Conservation (phyloP, 2,113 vertebrate genomes). For the Salminus brasiliensis region DNA sequence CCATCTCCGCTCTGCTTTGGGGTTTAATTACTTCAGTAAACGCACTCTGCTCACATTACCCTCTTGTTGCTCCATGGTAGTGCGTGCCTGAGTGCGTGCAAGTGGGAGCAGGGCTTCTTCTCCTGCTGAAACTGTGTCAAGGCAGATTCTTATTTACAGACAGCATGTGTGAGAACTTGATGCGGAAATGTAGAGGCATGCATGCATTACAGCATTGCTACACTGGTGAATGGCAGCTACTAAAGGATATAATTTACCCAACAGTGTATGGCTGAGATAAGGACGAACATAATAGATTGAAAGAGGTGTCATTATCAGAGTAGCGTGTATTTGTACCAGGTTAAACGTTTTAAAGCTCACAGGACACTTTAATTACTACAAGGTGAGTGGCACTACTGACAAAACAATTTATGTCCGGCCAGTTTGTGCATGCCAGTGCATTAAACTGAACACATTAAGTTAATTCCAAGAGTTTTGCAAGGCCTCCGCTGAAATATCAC, state of each 20-base stretch:
- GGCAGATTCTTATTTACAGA: slow-evolving; percentile 5
- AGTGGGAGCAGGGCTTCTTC: slow-evolving; percentile 10
- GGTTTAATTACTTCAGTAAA: slow-evolving; percentile 56
- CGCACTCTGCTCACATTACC: slow-evolving; percentile 46
- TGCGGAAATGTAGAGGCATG: slow-evolving; percentile 13
- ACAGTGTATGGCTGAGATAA: background rate
- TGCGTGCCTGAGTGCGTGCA: slow-evolving; percentile 15
- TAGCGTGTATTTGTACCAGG: background rate
- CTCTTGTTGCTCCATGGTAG: slow-evolving; percentile 46
- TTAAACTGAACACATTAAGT: slow-evolving; percentile 25
- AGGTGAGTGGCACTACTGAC: background rate
- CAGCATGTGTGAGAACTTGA: background rate
- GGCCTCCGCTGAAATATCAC: slow-evolving; percentile 41
- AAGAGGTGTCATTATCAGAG: background rate
- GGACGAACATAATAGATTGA: background rate
- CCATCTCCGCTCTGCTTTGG: slow-evolving; percentile 59
- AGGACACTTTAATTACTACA: background rate
- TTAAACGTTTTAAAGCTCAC: background rate
- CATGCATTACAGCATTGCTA: background rate
- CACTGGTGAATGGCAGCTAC: background rate
- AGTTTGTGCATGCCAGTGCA: slow-evolving; percentile 10
- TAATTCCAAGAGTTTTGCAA: slow-evolving; percentile 28
- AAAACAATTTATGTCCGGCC: slow-evolving; percentile 29
- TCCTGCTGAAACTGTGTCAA: background rate
- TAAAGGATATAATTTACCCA: background rate